Conservation (phyloP, 1,140 invertebrate species). For the Rhyzopertha dominica region DNA sequence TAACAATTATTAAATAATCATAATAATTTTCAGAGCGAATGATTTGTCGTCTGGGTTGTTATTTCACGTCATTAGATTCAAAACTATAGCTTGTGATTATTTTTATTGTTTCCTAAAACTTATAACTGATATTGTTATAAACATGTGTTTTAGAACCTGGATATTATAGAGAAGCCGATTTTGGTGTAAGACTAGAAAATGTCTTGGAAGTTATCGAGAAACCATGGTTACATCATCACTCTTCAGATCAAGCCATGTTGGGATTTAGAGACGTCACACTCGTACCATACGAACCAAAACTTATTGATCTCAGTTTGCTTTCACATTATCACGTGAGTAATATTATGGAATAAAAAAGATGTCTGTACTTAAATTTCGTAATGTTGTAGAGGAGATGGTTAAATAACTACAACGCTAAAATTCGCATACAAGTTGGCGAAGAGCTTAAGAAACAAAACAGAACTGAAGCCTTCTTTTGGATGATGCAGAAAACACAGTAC, state of each 20-base stretch:
- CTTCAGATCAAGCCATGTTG: conserved; percentile 52
- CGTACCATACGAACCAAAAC: conserved; percentile 87
- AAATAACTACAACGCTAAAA: conserved; percentile 71
- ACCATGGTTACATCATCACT: conserved; percentile 45
- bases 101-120: no score
- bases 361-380: background rate
- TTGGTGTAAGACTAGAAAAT: conserved; percentile 90
- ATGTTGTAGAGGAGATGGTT: conserved; percentile 65
- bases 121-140: no score
- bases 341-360: background rate
- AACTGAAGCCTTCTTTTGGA: conserved; percentile 70
- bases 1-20: background rate
- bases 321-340: conserved; percentile 63
- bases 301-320: conserved; percentile 77
- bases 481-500: conserved; percentile 69
- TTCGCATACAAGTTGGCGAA: conserved; percentile 62
- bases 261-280: conserved; percentile 80
- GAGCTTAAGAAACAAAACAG: conserved; percentile 63
- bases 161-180: conserved; percentile 76
- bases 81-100: no score
- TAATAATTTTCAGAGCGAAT: conserved; percentile 11
- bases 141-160: conserved; percentile 62
- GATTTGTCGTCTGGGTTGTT: no score
- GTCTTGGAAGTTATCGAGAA: conserved; percentile 76
- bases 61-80: no score